phyloP scores from a whole-genome alignment of 2,113 vertebrate species.

The Furnarius figulus region DNA sequence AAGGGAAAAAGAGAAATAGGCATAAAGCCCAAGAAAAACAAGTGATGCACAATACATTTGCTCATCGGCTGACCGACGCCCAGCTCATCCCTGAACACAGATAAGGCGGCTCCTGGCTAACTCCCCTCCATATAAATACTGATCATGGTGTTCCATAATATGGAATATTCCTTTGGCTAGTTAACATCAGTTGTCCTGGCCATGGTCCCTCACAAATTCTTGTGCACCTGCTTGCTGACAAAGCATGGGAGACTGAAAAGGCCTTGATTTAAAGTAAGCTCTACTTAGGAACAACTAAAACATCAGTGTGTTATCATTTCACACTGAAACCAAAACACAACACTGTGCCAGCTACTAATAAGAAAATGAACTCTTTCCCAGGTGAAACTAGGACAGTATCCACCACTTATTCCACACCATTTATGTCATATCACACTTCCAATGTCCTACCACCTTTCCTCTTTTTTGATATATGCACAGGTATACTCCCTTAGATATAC shows the following conservation, averaged over 20 bases:
- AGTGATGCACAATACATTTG: neutral
- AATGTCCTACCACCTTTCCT: neutral
- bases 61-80: neutral
- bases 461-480: neutral
- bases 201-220: neutral
- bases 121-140: neutral
- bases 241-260: neutral
- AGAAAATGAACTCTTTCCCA: neutral
- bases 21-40: neutral
- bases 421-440: neutral
- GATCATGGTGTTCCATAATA: neutral
- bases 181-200: neutral
- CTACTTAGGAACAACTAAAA: neutral
- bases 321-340: neutral
- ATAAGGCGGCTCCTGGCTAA: fast-evolving
- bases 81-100: neutral
- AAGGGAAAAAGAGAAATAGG: neutral
- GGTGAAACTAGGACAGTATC: neutral
- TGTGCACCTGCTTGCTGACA: neutral
- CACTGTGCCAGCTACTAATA: neutral
- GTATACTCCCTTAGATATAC: neutral
- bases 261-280: neutral
- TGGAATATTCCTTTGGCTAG: neutral
- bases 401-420: neutral
- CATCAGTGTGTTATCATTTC: neutral